These are phyloP conservation scores for Novumbra hubbsi DNA, from an alignment of 2,797 vertebrate genomes.

Conservation along the genomic window DNA sequence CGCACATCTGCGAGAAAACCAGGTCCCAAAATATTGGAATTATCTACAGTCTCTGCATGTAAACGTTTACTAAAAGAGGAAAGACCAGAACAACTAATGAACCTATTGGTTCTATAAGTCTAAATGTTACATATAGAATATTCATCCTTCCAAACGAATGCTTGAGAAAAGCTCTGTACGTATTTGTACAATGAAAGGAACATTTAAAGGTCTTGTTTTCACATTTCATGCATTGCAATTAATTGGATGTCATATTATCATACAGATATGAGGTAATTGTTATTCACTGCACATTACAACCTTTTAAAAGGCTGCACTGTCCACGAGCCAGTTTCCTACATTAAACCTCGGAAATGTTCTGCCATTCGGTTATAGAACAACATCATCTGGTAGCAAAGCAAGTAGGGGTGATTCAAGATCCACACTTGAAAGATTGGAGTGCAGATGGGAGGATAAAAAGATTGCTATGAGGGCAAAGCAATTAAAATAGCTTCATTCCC, in stretches of 20 bases:
- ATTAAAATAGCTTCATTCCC: neutral
- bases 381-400: neutral
- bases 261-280: neutral
- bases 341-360: neutral
- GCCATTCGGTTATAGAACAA: neutral
- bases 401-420: neutral
- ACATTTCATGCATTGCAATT: neutral
- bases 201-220: neutral
- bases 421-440: neutral
- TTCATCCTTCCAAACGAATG: no score
- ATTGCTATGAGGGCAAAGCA: neutral
- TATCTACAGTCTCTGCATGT: no score
- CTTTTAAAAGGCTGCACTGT: neutral
- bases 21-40: no score
- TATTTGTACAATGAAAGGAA: neutral
- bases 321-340: neutral
- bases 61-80: no score
- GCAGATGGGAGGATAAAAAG: neutral
- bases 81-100: no score
- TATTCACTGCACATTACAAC: neutral
- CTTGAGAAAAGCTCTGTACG: no score
- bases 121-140: no score
- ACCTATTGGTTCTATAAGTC: no score
- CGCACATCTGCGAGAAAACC: no score
- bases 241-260: neutral